Conservation (phyloP, 2,113 vertebrate species). For the Nasalis larvatus region DNA sequence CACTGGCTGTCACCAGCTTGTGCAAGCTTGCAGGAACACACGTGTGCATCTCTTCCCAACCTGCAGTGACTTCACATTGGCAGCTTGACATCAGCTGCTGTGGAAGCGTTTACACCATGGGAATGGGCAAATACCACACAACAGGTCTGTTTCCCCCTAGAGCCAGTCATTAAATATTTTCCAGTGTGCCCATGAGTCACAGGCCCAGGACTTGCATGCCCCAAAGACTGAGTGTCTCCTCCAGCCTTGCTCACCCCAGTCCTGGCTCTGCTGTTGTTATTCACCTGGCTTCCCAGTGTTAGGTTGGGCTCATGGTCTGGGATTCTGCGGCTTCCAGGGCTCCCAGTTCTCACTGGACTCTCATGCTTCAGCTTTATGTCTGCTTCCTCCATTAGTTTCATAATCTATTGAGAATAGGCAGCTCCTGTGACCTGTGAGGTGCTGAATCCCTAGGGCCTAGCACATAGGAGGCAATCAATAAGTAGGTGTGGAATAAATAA, state of each 20-base stretch:
- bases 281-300: rapidly evolving
- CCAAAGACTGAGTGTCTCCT: rapidly evolving
- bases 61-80: neutral
- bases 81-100: neutral
- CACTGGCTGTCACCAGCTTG: neutral
- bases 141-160: too few species aligned
- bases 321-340: neutral
- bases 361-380: neutral
- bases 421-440: neutral
- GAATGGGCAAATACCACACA: neutral
- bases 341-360: neutral
- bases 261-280: neutral
- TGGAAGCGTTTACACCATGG: neutral
- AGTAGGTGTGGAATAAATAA: neutral
- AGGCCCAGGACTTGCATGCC: rapidly evolving
- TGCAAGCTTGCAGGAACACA: rapidly evolving
- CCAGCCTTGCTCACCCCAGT: rapidly evolving
- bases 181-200: rapidly evolving
- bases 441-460: neutral
- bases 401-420: neutral
- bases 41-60: rapidly evolving
- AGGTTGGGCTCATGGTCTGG: rapidly evolving
- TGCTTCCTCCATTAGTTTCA: neutral
- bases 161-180: neutral
- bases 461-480: neutral